phyloP scores from a whole-genome alignment of 2,113 vertebrate species.

The Chlorodrepanis virens region DNA sequence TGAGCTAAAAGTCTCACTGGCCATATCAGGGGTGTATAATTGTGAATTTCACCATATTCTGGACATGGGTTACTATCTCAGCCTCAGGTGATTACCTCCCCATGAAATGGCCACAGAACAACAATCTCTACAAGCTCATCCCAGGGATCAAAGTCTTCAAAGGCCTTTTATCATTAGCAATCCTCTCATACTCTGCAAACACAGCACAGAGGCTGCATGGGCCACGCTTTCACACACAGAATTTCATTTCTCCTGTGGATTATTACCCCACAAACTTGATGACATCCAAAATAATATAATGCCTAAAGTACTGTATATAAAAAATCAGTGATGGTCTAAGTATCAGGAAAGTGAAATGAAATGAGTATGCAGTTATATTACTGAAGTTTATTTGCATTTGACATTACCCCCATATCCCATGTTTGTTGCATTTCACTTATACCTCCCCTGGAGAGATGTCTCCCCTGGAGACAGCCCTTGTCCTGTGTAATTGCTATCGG shows the following conservation, averaged over 20 bases:
- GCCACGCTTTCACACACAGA: not conserved
- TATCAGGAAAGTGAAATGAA: not conserved
- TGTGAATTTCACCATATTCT: not conserved
- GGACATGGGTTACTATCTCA: not conserved
- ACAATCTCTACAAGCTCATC: not conserved
- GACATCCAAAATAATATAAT: not conserved
- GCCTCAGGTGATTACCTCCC: not conserved
- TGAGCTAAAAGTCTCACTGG: not conserved
- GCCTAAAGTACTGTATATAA: not conserved
- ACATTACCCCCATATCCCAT: not conserved
- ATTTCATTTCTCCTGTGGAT: not conserved
- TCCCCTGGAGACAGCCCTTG: not conserved
- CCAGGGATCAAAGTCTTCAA: not conserved
- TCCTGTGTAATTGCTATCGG: not conserved
- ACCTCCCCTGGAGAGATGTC: not conserved
- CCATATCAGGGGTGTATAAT: not conserved
- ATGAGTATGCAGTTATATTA: not conserved
- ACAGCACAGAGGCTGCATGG: not conserved
- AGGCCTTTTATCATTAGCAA: not conserved
- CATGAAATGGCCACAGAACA: not conserved
- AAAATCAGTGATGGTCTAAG: not conserved
- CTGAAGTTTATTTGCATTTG: not conserved
- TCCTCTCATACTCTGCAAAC: not conserved
- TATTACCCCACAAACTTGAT: not conserved
- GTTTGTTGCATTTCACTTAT: not conserved